phyloP scores from a whole-genome alignment of 1,140 invertebrate genomes.

The Lucilia cuprina region DNA sequence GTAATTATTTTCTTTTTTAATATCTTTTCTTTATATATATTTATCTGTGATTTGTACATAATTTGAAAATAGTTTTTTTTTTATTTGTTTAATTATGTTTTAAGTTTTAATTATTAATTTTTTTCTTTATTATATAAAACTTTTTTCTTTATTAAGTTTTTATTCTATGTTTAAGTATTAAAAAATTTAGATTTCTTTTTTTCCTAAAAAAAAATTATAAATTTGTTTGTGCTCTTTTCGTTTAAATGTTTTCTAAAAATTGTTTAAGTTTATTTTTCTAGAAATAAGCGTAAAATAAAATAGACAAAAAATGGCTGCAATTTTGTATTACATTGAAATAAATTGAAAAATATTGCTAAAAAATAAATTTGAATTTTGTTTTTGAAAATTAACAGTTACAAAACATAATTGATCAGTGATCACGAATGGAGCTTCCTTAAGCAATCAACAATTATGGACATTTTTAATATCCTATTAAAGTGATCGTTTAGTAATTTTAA shows the following conservation, averaged over 20 bases:
- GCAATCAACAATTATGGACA: no score
- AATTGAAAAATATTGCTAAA: neutral
- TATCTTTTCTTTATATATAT: conserved; percentile 50
- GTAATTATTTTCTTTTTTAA: conserved; percentile 29
- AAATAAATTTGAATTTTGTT: neutral
- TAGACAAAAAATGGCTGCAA: neutral
- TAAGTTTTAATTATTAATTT: neutral
- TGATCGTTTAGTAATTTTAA: no score
- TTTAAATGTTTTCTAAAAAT: neutral
- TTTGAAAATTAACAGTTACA: neutral
- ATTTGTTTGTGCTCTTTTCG: neutral
- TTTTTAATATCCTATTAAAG: no score
- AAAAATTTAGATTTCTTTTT: neutral
- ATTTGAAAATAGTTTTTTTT: conserved; percentile 40
- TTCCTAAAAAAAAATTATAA: neutral
- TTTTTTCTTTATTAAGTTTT: neutral
- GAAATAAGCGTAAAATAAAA: neutral
- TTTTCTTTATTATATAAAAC: neutral
- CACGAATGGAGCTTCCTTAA: no score
- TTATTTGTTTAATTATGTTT: neutral
- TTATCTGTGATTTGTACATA: conserved; percentile 59
- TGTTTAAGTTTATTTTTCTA: neutral
- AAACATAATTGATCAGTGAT: no score
- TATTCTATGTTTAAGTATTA: neutral
- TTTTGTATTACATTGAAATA: neutral